Evolutionary conservation across 2,113 vertebrate species (phyloP).

Genomic region (Andinoacara biseriatus): DNA sequence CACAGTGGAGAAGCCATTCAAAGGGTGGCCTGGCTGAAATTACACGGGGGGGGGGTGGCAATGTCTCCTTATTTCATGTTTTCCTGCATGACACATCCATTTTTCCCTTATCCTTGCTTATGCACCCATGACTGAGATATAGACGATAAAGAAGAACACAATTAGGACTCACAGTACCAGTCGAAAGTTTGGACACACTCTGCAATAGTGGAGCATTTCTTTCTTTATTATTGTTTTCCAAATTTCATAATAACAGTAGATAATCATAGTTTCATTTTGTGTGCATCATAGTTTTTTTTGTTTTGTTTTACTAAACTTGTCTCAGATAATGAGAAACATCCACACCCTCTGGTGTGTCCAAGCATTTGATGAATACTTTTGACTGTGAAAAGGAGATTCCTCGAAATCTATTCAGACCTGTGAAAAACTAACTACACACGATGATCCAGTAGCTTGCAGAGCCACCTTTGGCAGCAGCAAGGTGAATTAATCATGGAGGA

Average conservation of each 20-base stretch:
- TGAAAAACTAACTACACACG: too few relatives aligned
- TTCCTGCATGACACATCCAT: background rate
- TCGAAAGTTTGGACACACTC: background rate
- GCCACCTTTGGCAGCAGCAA: too few relatives aligned
- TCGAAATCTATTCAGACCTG: too few relatives aligned
- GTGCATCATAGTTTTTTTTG: background rate
- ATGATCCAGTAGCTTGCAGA: too few relatives aligned
- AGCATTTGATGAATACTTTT: rapidly evolving
- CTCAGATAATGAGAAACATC: rapidly evolving
- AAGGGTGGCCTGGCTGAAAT: background rate
- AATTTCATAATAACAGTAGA: background rate
- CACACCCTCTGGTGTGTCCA: background rate
- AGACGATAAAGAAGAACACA: background rate
- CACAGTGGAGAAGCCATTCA: background rate
- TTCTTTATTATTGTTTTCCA: background rate
- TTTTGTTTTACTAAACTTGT: background rate
- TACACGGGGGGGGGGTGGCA: too few relatives aligned
- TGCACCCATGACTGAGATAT: background rate
- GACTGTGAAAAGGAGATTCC: too few relatives aligned
- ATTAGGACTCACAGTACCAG: background rate
- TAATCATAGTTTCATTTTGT: background rate
- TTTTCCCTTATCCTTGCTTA: background rate
- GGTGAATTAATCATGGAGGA: too few relatives aligned
- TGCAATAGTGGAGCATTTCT: background rate
- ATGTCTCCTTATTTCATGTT: background rate